Conservation (phyloP, 2,888 invertebrate species). For the Archaeoteleia sp. region DNA sequence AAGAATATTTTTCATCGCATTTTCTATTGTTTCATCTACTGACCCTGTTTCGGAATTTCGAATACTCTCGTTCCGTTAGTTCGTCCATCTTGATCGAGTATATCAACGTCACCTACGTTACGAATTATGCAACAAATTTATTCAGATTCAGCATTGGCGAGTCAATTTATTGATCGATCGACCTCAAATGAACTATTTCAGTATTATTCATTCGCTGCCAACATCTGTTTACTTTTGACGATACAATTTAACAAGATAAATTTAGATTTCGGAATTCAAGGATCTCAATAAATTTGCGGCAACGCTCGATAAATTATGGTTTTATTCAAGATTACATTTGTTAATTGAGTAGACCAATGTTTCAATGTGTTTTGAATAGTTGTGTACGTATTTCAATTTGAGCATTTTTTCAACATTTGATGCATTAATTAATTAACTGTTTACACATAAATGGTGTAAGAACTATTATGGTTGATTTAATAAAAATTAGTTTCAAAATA, state of each 20-base stretch:
- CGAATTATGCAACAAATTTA: constrained; percentile 12
- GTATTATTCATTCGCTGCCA: not conserved
- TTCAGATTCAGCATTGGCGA: not conserved
- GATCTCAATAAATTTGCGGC: constrained; percentile 13
- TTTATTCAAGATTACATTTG: no score
- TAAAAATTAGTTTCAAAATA: no score
- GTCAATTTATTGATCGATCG: constrained; percentile 25
- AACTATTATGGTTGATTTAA: no score
- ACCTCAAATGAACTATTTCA: constrained; percentile 5
- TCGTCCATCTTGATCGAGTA: not conserved
- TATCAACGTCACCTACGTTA: constrained; percentile 1
- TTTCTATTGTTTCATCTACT: no score
- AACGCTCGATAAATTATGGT: no score
- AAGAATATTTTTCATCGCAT: no score
- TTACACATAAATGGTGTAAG: no score
- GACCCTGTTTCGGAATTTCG: constrained; percentile 18
- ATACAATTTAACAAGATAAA: constrained; percentile 13
- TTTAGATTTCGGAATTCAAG: constrained; percentile 29
- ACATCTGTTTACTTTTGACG: constrained; percentile 8
- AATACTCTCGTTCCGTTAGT: constrained; percentile 2
- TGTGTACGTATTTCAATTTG: no score
- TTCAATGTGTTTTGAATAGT: no score
- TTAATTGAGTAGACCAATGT: no score
- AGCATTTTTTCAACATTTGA: no score
- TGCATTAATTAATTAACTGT: no score